Evolutionary conservation across 2,888 invertebrate species (phyloP), one percentile per base, ranked within the genome.

Genomic region (Eremobia ochroleuca): DNA sequence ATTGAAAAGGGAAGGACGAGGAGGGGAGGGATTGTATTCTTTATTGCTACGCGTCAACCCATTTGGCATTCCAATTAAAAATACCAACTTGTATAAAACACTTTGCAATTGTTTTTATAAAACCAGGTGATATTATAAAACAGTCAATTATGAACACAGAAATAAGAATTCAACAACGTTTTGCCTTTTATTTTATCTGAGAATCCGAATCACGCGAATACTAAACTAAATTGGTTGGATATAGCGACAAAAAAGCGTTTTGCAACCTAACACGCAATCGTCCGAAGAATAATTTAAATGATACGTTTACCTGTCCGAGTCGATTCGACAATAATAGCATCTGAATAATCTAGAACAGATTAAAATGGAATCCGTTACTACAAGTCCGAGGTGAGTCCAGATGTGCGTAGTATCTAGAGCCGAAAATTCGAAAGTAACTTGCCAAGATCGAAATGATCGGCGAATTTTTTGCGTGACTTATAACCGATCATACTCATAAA

Each of bases 181-280:
- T 88, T 79, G 85, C 79, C 77, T 90, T 90, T 89, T 89, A 86
- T 89, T 85, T 84, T 85, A 91, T 89, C 91, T 88, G 86, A 90
- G 92, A 93, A 93, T 93, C 93, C 91, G 93, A 93, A 95, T 94
- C 96, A 96, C 95, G 96, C 96, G 90, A 96, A 91, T 92, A 85
- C 88, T 91, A 89, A 92, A 92, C 91, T 91, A 94, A 95, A 95
- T 95, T 95, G 94, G 92, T 92, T 90, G 83, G 91, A 92, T 93
- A 92, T 88, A 93, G 89, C 91, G 93, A 95, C 94, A 96, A 96
- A 96, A 96, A 96, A 95, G 87, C 91, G 83, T 92, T 95, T 93
- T 91, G 93, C 93, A 94, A 92, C 92, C 92, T 89, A 91, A 92
- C 96, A 96, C 95, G 96, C 96, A 88, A 94, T 85, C 90, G 85